These are phyloP conservation scores for Ruditapes philippinarum DNA, from an alignment of 1,140 invertebrate species.

Conservation along the genomic window DNA sequence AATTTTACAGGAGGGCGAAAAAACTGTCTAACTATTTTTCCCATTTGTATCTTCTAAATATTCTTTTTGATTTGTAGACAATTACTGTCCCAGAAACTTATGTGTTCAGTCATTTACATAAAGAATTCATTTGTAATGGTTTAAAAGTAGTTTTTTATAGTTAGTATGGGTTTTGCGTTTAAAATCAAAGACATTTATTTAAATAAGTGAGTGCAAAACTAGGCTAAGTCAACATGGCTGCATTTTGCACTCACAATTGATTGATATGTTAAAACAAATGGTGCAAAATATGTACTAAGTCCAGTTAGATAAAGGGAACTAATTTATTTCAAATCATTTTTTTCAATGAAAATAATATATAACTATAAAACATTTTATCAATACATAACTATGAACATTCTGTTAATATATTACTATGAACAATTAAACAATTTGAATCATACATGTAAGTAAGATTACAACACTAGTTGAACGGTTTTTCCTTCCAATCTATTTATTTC, in stretches of 20 bases:
- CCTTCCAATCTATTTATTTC: background rate
- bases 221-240: no score
- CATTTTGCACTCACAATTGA: no score
- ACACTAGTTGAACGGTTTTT: background rate
- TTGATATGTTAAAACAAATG: background rate
- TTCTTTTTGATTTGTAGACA: background rate
- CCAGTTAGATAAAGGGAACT: background rate
- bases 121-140: background rate
- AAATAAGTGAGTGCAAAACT: no score
- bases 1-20: no score
- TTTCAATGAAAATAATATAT: background rate
- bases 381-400: background rate
- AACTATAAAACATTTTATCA: background rate
- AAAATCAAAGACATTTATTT: background rate
- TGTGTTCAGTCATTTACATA: background rate
- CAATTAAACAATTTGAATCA: background rate
- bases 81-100: no score
- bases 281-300: conserved; percentile 17
- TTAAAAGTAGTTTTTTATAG: background rate
- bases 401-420: background rate
- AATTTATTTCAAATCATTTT: background rate
- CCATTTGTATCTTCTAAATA: background rate
- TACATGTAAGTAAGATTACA: background rate
- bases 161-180: conserved; percentile 1
- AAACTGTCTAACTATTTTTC: background rate